Conservation (phyloP, 2,888 invertebrate genomes). For the Dryococelus australis region DNA sequence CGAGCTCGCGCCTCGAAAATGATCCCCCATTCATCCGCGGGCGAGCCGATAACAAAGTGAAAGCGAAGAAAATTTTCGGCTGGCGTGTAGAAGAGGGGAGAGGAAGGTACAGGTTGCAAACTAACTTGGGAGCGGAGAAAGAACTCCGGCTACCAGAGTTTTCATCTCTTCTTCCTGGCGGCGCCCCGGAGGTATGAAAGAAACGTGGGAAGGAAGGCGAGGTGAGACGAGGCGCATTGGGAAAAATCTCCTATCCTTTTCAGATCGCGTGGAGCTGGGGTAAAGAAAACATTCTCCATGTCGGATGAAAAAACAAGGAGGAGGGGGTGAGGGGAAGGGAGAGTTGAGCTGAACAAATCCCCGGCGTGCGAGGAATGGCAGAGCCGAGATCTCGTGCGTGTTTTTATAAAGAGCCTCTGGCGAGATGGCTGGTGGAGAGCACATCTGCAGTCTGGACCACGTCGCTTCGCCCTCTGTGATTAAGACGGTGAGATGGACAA, state of each 20-base stretch:
- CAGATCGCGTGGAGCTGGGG: background rate
- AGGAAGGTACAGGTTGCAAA: background rate
- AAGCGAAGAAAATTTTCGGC: background rate
- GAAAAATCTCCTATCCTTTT: background rate
- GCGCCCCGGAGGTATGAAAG: background rate
- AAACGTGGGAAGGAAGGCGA: background rate
- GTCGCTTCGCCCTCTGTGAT: no score
- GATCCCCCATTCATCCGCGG: background rate
- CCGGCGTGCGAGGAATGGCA: no score
- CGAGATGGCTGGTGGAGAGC: no score
- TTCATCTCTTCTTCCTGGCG: background rate
- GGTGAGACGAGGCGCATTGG: background rate
- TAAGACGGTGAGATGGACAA: no score
- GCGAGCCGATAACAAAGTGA: conserved; percentile 2
- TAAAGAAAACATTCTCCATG: background rate
- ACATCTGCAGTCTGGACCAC: no score
- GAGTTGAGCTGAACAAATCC: background rate
- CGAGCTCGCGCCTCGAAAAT: background rate
- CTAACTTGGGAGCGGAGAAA: background rate
- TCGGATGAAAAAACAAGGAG: background rate
- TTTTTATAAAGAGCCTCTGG: no score
- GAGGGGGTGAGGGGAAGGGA: background rate
- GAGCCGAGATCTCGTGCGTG: no score
- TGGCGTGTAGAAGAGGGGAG: background rate
- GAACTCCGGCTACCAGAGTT: background rate